Conservation (phyloP, 92 coral and sea anemone species). For the Heliopora coerulea region DNA sequence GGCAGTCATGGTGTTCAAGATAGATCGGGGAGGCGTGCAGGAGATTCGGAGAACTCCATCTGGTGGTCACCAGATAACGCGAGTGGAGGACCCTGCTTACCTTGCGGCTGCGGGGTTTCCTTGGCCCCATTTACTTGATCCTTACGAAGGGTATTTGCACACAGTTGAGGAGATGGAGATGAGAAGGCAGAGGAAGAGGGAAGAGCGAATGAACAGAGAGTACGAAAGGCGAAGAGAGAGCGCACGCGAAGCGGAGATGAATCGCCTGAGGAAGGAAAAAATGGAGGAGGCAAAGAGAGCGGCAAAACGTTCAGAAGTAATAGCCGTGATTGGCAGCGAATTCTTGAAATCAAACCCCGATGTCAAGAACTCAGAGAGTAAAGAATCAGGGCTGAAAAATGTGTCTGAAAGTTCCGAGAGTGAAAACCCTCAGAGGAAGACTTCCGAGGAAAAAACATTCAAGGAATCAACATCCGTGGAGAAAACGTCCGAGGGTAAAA, state of each 20-base stretch:
- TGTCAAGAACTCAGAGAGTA: no score
- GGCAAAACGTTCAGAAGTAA: no score
- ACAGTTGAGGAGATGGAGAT: background rate
- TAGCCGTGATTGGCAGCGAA: no score
- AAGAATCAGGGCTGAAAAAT: no score
- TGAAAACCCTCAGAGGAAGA: background rate
- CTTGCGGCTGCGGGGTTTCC: background rate
- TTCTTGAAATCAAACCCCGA: no score
- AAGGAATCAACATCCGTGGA: background rate
- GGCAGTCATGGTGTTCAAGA: background rate
- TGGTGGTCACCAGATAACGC: background rate
- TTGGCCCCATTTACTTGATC: background rate
- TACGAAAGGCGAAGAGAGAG: background rate
- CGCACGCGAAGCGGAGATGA: background rate
- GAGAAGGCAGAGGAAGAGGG: constrained; percentile 8
- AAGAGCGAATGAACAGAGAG: constrained; percentile 6
- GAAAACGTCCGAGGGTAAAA: background rate
- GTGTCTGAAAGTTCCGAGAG: constrained; percentile 12
- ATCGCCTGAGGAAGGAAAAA: background rate
- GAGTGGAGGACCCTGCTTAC: background rate
- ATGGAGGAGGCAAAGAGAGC: background rate
- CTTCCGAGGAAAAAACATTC: no score
- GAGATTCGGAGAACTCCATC: background rate
- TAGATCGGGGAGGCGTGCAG: background rate
- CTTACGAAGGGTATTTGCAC: no score